Evolutionary conservation across 2,888 invertebrate species (phyloP).

Genomic region (Seira sanloemensis): DNA sequence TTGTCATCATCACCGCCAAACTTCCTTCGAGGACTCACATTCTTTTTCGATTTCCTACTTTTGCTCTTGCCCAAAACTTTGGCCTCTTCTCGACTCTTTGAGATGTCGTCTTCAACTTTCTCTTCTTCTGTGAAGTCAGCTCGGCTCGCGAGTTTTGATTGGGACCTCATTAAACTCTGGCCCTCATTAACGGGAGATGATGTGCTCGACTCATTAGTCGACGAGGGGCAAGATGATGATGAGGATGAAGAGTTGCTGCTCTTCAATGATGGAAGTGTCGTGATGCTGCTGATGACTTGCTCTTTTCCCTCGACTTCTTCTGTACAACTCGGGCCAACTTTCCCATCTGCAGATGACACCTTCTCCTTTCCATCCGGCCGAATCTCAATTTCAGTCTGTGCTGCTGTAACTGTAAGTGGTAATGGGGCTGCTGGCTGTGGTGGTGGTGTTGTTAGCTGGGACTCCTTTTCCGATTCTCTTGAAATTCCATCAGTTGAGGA

Average conservation of each 20-base stretch:
- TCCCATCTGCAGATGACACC: constrained; percentile 52
- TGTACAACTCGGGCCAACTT: constrained; percentile 11
- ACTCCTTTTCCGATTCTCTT: not conserved
- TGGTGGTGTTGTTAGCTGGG: not conserved
- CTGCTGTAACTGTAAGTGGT: constrained; percentile 54
- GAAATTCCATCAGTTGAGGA: constrained; percentile 23
- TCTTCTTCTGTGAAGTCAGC: constrained; percentile 36
- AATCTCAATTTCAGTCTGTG: constrained; percentile 60
- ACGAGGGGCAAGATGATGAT: constrained; percentile 42
- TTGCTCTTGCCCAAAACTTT: not conserved
- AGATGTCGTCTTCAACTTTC: not conserved
- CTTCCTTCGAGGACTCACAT: not conserved
- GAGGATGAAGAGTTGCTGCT: too few species aligned
- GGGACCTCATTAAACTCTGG: constrained; percentile 60
- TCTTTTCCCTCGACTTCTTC: not conserved
- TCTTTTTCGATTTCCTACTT: constrained; percentile 22
- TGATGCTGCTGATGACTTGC: constrained; percentile 41
- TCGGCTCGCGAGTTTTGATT: constrained; percentile 59
- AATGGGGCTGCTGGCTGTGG: constrained; percentile 30
- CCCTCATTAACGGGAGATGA: constrained; percentile 62
- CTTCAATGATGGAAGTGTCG: constrained; percentile 24
- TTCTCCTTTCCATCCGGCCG: constrained; percentile 49
- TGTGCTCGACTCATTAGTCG: constrained; percentile 57
- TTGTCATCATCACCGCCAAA: constrained; percentile 23
- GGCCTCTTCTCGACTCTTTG: not conserved